phyloP scores from a whole-genome alignment of 2,888 invertebrate species.

The Napeogenes sylphis region DNA sequence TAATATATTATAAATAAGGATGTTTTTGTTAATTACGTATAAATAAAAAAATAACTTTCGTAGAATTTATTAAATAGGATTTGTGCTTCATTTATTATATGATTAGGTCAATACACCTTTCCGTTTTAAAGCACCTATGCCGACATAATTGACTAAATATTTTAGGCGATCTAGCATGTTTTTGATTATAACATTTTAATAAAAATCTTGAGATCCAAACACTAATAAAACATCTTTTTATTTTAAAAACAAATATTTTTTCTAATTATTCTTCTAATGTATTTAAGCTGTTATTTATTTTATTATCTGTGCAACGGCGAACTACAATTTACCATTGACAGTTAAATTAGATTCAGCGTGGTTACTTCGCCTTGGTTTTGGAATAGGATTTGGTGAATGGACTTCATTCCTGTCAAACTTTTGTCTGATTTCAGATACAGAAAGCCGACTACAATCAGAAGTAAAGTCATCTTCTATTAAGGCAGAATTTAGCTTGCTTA shows the following conservation, averaged over 20 bases:
- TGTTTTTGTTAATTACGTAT: too few relatives aligned
- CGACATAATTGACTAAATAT: neutral
- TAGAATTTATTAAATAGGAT: too few relatives aligned
- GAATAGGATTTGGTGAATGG: slow-evolving; percentile 76
- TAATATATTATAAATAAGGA: too few relatives aligned
- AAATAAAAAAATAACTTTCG: slow-evolving; percentile 1
- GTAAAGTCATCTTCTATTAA: slow-evolving; percentile 62
- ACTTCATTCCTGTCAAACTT: slow-evolving; percentile 73
- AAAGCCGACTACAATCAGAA: slow-evolving; percentile 49
- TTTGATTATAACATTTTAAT: neutral
- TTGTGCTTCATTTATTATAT: too few relatives aligned
- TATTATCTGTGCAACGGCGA: neutral
- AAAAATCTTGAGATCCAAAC: slow-evolving; percentile 27
- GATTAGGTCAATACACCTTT: too few relatives aligned
- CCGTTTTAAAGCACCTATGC: neutral
- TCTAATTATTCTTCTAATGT: neutral
- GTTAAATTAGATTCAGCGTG: slow-evolving; percentile 58
- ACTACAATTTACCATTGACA: slow-evolving; percentile 33
- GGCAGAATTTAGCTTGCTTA: slow-evolving; percentile 69
- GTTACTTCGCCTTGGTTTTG: slow-evolving; percentile 77
- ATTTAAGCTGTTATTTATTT: too few relatives aligned
- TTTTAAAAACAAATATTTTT: neutral
- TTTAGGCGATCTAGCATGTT: neutral
- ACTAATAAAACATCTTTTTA: slow-evolving; percentile 5
- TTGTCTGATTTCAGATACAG: slow-evolving; percentile 71